Base-by-base conservation (phyloP, 2,113 vertebrate genomes). In the Leptosomus discolor region DNA sequence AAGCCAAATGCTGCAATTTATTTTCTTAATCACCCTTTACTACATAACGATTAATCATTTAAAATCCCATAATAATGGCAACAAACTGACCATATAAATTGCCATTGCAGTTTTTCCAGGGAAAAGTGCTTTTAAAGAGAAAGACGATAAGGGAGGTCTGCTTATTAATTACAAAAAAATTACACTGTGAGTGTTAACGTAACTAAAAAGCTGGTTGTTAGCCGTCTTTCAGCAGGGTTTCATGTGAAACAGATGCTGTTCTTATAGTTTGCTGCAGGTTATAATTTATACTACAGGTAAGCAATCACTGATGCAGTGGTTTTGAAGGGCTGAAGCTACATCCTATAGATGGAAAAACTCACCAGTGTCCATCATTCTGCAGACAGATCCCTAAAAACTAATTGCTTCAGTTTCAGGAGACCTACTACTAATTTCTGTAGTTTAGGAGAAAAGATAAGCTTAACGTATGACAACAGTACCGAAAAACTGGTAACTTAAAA, bases 111-210 rank as follows among this genome's bases (percentile, higher is more conserved):
- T 64, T 67, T 53, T 79, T 89, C 23, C 43, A 85, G 29, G 23
- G 27, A 71, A 51, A 85, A 71, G 20, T 32, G 46, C 37, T 94
- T 92, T 73, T 61, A 34, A 65, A 80, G 9, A 57, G 19, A 20
- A 76, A 5, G 22, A 10, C 48, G 37, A 50, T 67, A 84, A 43
- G 39, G 29, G 15, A 74, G 2, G 0, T 70, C 84, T 92, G 60
- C 15, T n/a, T 41, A 43, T n/a, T 75, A 14, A 63, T 74, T 67
- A 67, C 12, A 69, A 69, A 85, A 85, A 67, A 34, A 51, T 9
- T 41, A 54, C 13, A 80, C 26, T 0, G 0, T 23, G 8, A 76
- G 24, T 15, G 21, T 21, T 79, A 79, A 61, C 0, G 2, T 32
- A 80, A 43, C 32, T 67, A 80, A 88, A 92, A 77, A 81, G 36